These are phyloP conservation scores for Labroides dimidiatus DNA, from an alignment of 2,797 vertebrate species.

Conservation along the genomic window DNA sequence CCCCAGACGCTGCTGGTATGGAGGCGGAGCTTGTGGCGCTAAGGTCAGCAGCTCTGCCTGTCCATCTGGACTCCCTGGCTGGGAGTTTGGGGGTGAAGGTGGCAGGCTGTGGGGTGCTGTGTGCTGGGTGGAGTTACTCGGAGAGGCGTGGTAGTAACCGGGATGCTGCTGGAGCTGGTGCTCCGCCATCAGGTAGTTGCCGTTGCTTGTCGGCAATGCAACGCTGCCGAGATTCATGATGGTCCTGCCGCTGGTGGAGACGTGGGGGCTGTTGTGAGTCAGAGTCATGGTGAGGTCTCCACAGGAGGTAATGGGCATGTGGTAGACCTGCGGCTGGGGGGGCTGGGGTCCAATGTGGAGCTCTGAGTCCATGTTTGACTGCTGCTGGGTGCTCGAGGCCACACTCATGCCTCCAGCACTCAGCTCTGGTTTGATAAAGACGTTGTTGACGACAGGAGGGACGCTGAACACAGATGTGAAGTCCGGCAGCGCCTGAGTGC, in stretches of 20 bases:
- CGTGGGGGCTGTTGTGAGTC: conserved; percentile 73
- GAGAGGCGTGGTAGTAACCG: conserved; percentile 68
- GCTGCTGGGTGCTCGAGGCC: conserved; percentile 28
- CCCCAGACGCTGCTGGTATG: conserved; percentile 83
- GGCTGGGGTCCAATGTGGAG: conserved; percentile 83
- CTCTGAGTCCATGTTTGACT: conserved; percentile 66
- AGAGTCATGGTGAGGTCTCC: conserved; percentile 84
- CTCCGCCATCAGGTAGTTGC: conserved; percentile 82
- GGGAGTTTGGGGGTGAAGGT: conserved; percentile 92
- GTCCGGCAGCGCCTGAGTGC: conserved; percentile 88
- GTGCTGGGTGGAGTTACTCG: conserved; percentile 64
- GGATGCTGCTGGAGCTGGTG: conserved; percentile 63
- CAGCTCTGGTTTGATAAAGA: conserved; percentile 91
- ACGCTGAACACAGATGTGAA: conserved; percentile 94
- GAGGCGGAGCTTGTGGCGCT: conserved; percentile 79
- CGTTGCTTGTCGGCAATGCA: conserved; percentile 70
- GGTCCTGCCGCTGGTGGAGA: conserved; percentile 72
- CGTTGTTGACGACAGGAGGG: conserved; percentile 87
- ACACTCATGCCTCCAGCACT: conserved; percentile 27
- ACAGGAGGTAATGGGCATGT: conserved; percentile 81
- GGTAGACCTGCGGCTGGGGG: conserved; percentile 88
- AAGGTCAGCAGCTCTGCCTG: conserved; percentile 87
- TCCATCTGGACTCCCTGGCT: conserved; percentile 91
- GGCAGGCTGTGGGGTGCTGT: conserved; percentile 86
- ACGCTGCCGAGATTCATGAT: conserved; percentile 84